Conservation (phyloP, 1,140 invertebrate genomes). For the Pogonomyrmex californicus region DNA sequence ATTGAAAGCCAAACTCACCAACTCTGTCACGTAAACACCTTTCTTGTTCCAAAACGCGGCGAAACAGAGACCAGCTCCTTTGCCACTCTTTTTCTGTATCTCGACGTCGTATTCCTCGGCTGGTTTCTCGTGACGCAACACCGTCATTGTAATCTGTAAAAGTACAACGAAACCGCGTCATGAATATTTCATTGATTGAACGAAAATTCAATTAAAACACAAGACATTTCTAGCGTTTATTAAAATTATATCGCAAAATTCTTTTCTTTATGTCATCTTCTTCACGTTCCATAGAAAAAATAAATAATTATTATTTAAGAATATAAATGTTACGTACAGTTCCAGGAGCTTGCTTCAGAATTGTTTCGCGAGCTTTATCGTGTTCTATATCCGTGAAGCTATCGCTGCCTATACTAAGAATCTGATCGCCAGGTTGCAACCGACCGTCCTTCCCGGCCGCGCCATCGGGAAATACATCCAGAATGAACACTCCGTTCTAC, state of each 20-base stretch:
- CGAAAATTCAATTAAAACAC: not conserved
- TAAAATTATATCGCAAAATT: not conserved
- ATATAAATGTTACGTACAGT: slow-evolving; percentile 87
- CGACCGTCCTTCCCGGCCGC: slow-evolving; percentile 96
- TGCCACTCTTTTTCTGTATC: slow-evolving; percentile 96
- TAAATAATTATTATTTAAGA: not conserved
- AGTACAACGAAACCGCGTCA: not conserved
- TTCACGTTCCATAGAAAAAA: not conserved
- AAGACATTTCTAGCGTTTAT: not conserved
- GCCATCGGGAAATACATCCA: slow-evolving; percentile 97
- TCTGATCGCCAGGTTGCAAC: slow-evolving; percentile 96
- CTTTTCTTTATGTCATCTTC: not conserved
- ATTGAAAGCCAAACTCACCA: slow-evolving; percentile 89
- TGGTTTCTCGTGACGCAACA: slow-evolving; percentile 95
- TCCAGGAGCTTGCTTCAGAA: slow-evolving; percentile 87
- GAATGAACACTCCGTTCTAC: slow-evolving; percentile 95
- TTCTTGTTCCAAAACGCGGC: slow-evolving; percentile 95
- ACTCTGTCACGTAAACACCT: slow-evolving; percentile 97
- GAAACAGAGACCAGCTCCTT: slow-evolving; percentile 96
- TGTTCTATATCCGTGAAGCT: slow-evolving; percentile 91
- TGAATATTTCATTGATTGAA: not conserved
- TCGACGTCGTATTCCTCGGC: slow-evolving; percentile 96
- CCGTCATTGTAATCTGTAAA: slow-evolving; percentile 94
- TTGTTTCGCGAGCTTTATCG: slow-evolving; percentile 89
- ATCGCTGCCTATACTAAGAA: slow-evolving; percentile 95